phyloP scores from a whole-genome alignment of 1,140 invertebrate species.

The Pteromalus puparum region DNA sequence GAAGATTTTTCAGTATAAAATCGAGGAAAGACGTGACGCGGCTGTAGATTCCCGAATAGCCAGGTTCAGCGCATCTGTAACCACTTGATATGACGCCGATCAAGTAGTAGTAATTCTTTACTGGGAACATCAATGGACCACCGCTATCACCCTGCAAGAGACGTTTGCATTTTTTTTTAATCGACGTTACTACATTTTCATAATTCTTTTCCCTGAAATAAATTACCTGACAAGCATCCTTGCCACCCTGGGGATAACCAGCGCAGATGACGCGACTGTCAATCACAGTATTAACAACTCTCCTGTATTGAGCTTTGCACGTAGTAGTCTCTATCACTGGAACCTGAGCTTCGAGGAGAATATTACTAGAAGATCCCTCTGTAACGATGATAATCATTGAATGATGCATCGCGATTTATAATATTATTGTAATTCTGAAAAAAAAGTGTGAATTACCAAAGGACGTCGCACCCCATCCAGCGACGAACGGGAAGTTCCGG shows the following conservation, averaged over 20 bases:
- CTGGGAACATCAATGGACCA: conserved; percentile 84
- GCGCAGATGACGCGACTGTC: conserved; percentile 85
- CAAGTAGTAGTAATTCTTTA: conserved; percentile 72
- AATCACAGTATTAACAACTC: conserved; percentile 69
- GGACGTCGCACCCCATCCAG: too few species aligned
- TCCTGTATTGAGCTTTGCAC: too few species aligned
- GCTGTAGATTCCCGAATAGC: conserved; percentile 87
- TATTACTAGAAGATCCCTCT: too few species aligned
- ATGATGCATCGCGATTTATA: too few species aligned
- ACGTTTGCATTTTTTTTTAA: conserved; percentile 28
- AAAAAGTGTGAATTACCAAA: too few species aligned
- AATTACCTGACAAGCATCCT: conserved; percentile 86
- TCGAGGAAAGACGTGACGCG: conserved; percentile 81
- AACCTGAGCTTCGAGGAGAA: conserved; percentile 82
- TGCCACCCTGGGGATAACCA: conserved; percentile 81
- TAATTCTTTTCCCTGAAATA: not conserved
- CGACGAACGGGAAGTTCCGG: too few species aligned
- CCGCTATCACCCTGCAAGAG: conserved; percentile 85
- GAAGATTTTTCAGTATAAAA: conserved; percentile 73
- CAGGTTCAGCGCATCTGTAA: conserved; percentile 82
- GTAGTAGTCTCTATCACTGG: conserved; percentile 76
- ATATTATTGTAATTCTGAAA: too few species aligned
- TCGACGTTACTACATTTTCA: too few species aligned
- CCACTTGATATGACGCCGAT: conserved; percentile 87
- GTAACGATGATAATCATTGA: too few species aligned